Conservation (phyloP, 92 coral and sea anemone genomes). For the Parazoanthus atlanticus region DNA sequence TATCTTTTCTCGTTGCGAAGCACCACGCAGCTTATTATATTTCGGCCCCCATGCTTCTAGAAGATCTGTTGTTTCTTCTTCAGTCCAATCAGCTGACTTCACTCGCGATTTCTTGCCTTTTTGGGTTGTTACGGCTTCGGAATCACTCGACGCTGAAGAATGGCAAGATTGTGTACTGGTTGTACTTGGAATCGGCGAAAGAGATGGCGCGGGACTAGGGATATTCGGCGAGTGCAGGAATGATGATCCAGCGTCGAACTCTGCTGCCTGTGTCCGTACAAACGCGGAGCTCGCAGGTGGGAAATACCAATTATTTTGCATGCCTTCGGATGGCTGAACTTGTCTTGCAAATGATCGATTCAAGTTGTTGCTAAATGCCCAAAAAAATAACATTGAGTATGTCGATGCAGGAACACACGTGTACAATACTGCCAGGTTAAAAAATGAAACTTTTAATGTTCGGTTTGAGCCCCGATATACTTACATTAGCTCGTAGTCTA, state of each 20-base stretch:
- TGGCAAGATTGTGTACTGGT: conserved; percentile 1
- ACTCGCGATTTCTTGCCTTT: conserved; percentile 12
- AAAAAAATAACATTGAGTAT: conserved; percentile 1
- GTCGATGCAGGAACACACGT: neutral
- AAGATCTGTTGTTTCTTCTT: neutral
- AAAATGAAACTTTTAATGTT: conserved; percentile 5
- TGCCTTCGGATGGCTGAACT: conserved; percentile 19
- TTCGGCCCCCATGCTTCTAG: conserved; percentile 53
- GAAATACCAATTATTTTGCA: conserved; percentile 15
- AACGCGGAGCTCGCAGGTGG: conserved; percentile 1
- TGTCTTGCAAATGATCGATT: conserved; percentile 21
- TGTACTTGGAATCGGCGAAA: conserved; percentile 12
- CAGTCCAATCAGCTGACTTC: neutral
- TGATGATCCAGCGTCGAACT: conserved; percentile 8
- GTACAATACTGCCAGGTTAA: neutral
- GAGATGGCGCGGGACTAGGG: conserved; percentile 21
- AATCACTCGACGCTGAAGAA: neutral
- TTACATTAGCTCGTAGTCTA: conserved; percentile 24
- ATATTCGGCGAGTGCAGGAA: neutral
- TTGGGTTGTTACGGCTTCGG: conserved; percentile 13
- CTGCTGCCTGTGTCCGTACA: conserved; percentile 4
- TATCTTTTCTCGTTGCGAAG: conserved; percentile 53
- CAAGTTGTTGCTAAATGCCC: conserved; percentile 28
- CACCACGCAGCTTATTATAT: conserved; percentile 41
- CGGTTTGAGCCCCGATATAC: conserved; percentile 16